Base-by-base conservation (phyloP, 2,888 invertebrate genomes). In the Hanleya hanleyi region DNA sequence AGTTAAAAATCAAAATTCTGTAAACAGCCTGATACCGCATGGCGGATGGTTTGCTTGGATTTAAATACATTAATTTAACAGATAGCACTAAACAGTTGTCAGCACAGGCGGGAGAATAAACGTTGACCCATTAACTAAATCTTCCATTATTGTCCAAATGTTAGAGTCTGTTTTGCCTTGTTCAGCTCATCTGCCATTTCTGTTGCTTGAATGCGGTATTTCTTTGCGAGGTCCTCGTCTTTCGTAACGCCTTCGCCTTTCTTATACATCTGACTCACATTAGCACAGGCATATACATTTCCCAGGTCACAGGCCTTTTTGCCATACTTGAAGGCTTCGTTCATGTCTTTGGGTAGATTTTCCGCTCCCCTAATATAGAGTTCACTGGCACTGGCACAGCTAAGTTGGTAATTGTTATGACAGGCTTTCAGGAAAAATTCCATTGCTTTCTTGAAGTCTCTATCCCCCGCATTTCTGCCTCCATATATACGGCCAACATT, bases 221-320 rank as follows among this genome's bases (percentile, higher is more conserved):
- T 93, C 72, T 95, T 93, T 0, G 96, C 94, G 85, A 95, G 92
- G 71, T 93, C 93, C 66, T 91, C 87, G 90, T 95, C 94, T 87
- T 95, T 94, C 69, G 94, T 93, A 0, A 94, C 94, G 1, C 97
- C 97, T 77, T 97, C 86, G 5, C 87, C 87, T 95, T 97, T 96
- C 47, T 77, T 75, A 74, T 88, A 88, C 86, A 88, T 87, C 89
- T 95, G 94, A 86, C 96, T 95, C 0, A 97, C 92, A 91, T 98
- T 98, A 0, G 95, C 95, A 92, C 99, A 99, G 0, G 96, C 95
- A 86, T 94, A 95, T 88, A 96, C 35, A 35, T 80, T 95, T 29
- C 95, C 95, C 0, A 94, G 91, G 76, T 96, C 95, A 89, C 98
- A 99, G 0, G 95, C 96, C 89, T 94, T 94, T 72, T 93, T 91